Conservation (phyloP, 2,888 invertebrate genomes). For the Pyrochroa serraticornis region DNA sequence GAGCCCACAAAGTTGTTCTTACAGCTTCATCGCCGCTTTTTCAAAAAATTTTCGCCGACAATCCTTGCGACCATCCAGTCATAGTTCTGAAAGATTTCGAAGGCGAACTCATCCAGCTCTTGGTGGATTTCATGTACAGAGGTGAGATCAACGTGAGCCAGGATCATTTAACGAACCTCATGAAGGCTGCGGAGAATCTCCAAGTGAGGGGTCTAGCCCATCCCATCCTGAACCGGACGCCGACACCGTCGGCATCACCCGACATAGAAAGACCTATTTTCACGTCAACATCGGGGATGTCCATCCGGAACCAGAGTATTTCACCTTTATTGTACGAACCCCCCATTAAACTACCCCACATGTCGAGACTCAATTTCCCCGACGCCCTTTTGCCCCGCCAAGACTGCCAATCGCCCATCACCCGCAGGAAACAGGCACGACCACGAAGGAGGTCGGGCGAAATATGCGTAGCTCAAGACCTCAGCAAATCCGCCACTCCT, state of each 20-base stretch:
- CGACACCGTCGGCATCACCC: constrained; percentile 58
- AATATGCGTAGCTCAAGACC: constrained; percentile 66
- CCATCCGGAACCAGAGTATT: constrained; percentile 39
- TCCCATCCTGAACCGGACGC: constrained; percentile 54
- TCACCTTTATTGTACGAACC: constrained; percentile 58
- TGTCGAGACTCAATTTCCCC: constrained; percentile 58
- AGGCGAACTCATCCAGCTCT: constrained; percentile 87
- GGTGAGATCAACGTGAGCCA: constrained; percentile 90
- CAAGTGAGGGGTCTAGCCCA: constrained; percentile 80
- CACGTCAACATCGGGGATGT: constrained; percentile 34
- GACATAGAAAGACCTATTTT: constrained; percentile 54
- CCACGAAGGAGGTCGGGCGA: constrained; percentile 86
- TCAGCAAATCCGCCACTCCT: constrained; percentile 54
- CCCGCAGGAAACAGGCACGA: constrained; percentile 83
- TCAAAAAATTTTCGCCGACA: constrained; percentile 86
- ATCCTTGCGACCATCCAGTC: constrained; percentile 92
- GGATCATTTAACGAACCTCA: constrained; percentile 81
- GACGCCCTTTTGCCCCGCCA: constrained; percentile 53
- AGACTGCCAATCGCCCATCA: constrained; percentile 78
- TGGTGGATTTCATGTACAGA: constrained; percentile 93
- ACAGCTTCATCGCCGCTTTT: constrained; percentile 91
- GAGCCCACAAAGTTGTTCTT: constrained; percentile 90
- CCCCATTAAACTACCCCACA: constrained; percentile 57
- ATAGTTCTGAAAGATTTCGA: constrained; percentile 90
- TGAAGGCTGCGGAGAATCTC: constrained; percentile 86